Base-by-base conservation (phyloP, 2,113 vertebrate genomes). In the Spea bombifrons region DNA sequence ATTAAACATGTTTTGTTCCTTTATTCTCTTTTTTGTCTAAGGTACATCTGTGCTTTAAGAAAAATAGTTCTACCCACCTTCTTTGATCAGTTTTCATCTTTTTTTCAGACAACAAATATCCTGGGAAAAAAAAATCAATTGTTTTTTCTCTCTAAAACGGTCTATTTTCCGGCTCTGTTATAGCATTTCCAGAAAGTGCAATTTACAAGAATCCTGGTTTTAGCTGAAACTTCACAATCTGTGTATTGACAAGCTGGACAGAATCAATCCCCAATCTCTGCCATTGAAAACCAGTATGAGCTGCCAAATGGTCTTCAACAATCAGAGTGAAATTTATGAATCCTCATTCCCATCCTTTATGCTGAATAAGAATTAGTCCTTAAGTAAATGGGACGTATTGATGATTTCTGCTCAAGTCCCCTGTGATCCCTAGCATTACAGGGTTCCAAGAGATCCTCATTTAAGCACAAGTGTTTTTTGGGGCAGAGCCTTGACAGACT, bases 201-300 rank as follows among this genome's bases (percentile, higher is more conserved):
- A n/a, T 71, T 71, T 71, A 71, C 69, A 71, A 50, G 69, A 71
- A 71, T 71, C 16, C 50, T 55, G 45, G 69, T 53, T 71, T 71
- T 71, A 71, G 69, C 69, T 71, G 69, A 71, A 71, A 71, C 69
- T 71, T 71, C 69, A 71, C 69, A 71, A 71, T 71, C 48, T 71
- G n/a, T 53, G 47, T 71, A 71, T 71, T 71, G 69, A 71, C n/a
- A 48, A 71, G 4, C 17, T 71, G 17, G 69, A 71, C 48, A 53
- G 69, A 71, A 71, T 71, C 69, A 71, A 71, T 71, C 69, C 69
- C 49, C 49, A 9, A 16, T 6, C 69, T 9, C 50, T 13, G 4
- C 69, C 69, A 55, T 44, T 55, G 50, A 71, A 53, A 7, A 43
- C 7, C 17, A 71, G 16, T 3, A 71, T 16, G n/a, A 71, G 3